phyloP scores from a whole-genome alignment of 2,888 invertebrate genomes.

The Limnephilus rhombicus region DNA sequence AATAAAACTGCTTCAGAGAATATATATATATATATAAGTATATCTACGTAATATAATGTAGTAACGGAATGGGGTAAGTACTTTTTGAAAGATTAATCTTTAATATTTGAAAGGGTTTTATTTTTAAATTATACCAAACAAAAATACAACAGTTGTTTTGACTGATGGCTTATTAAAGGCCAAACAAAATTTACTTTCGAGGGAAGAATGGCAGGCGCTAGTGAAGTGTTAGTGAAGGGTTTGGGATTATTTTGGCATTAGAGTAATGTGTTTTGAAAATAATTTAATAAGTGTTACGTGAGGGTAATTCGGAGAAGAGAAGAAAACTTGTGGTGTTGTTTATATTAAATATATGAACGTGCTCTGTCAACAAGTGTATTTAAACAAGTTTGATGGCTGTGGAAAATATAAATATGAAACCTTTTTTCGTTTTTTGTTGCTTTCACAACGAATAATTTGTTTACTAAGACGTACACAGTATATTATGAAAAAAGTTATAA shows the following conservation, averaged over 20 bases:
- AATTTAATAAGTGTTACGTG: neutral
- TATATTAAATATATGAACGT: too few relatives aligned
- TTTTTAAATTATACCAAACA: neutral
- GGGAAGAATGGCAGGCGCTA: neutral
- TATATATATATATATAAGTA: too few relatives aligned
- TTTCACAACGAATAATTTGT: too few relatives aligned
- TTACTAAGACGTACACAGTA: too few relatives aligned
- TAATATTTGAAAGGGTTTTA: neutral
- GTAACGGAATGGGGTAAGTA: neutral
- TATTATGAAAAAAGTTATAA: too few relatives aligned
- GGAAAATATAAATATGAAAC: too few relatives aligned
- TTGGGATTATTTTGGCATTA: neutral
- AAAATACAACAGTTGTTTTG: neutral
- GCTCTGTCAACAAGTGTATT: too few relatives aligned
- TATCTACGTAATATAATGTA: neutral
- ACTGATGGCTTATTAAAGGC: neutral
- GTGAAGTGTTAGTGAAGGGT: neutral
- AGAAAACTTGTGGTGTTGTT: neutral
- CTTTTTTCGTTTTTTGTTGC: too few relatives aligned
- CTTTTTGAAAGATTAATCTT: neutral
- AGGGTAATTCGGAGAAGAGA: neutral
- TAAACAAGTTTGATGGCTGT: too few relatives aligned
- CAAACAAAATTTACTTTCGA: neutral
- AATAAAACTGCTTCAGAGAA: neutral
- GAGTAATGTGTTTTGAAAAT: neutral